phyloP scores from a whole-genome alignment of 2,888 invertebrate species.

The Antheraea yamamai region DNA sequence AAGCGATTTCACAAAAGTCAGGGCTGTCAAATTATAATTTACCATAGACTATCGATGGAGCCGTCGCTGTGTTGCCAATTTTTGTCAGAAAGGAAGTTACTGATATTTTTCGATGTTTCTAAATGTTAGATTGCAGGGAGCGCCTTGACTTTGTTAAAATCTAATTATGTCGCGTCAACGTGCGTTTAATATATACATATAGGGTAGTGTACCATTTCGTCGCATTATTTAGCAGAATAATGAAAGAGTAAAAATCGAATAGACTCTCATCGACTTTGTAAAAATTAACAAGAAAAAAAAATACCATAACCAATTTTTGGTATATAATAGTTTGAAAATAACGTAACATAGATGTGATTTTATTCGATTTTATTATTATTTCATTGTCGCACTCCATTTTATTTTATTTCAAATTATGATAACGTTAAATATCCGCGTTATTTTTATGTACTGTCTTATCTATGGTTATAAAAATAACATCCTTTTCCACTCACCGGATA shows the following conservation, averaged over 20 bases:
- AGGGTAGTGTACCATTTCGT: slow-evolving; percentile 49
- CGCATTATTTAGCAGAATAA: slow-evolving; percentile 49
- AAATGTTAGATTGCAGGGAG: neutral
- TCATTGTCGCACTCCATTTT: slow-evolving; percentile 40
- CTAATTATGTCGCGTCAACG: neutral
- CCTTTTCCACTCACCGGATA: too few relatives aligned
- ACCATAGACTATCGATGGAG: neutral
- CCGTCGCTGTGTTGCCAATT: neutral
- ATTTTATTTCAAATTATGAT: slow-evolving; percentile 44
- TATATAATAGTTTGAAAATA: neutral
- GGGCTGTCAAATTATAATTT: neutral
- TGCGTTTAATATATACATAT: neutral
- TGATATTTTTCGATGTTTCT: neutral
- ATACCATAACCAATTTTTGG: neutral
- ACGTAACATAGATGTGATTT: slow-evolving; percentile 47
- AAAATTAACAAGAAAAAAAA: neutral
- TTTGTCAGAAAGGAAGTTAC: neutral
- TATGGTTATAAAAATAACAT: slow-evolving; percentile 2
- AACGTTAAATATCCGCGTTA: slow-evolving; percentile 13
- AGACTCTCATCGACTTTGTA: slow-evolving; percentile 49
- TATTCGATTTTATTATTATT: slow-evolving; percentile 41
- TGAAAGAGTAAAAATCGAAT: slow-evolving; percentile 50
- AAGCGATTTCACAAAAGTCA: neutral
- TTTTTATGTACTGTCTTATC: neutral
- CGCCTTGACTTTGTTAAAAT: neutral